phyloP scores from a whole-genome alignment of 2,113 vertebrate genomes.

The Elanus axillaris region DNA sequence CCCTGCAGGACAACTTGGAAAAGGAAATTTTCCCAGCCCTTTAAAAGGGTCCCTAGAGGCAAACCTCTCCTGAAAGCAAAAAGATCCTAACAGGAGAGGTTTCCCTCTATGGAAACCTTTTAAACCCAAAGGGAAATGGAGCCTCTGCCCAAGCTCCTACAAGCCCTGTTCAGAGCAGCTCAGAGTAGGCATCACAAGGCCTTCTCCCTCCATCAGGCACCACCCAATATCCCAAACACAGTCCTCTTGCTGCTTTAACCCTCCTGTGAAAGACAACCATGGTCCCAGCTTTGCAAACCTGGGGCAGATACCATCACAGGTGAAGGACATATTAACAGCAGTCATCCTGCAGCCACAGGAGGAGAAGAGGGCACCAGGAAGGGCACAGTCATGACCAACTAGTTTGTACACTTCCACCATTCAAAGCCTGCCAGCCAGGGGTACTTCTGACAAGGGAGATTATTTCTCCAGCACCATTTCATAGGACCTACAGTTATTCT shows the following conservation, averaged over 20 bases:
- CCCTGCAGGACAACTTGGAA: neutral
- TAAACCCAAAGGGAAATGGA: neutral
- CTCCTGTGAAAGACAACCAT: neutral
- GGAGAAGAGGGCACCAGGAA: neutral
- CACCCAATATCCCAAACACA: neutral
- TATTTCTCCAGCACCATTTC: neutral
- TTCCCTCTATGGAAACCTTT: neutral
- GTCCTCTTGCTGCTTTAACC: neutral
- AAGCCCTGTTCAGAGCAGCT: neutral
- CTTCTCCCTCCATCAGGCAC: neutral
- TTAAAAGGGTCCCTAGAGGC: neutral
- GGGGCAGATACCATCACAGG: neutral
- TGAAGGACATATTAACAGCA: neutral
- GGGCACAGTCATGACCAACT: neutral
- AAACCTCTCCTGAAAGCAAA: neutral
- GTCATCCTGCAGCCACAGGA: neutral
- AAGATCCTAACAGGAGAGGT: neutral
- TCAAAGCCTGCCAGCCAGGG: neutral
- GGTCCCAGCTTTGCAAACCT: neutral
- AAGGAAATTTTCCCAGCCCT: neutral
- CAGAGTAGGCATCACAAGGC: neutral
- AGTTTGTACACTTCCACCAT: neutral
- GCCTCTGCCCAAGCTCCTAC: neutral
- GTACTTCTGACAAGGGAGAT: neutral
- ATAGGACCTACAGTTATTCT: neutral